phyloP scores from a whole-genome alignment of 2,113 vertebrate genomes.

The Semnornis frantzii region DNA sequence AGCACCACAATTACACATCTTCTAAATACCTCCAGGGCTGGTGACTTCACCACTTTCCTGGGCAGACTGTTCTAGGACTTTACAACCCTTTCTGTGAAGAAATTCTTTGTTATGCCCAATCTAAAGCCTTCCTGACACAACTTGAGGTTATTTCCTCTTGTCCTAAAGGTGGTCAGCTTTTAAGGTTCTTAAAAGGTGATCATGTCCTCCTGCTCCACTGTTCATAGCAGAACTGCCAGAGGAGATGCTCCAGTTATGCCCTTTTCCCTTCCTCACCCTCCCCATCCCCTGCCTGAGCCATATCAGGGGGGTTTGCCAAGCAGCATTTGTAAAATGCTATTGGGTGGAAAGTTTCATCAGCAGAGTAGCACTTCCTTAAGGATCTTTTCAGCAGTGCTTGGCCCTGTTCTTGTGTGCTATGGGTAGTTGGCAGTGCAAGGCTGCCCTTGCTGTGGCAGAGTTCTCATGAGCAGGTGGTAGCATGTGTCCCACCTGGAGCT shows the following conservation, averaged over 20 bases:
- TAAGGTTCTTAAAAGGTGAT: background rate
- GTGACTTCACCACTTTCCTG: background rate
- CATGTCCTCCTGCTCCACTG: background rate
- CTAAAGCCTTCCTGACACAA: background rate
- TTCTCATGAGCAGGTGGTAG: accelerated
- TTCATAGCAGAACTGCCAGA: accelerated
- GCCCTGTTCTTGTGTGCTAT: accelerated
- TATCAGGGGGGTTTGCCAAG: accelerated
- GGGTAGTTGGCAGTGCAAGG: accelerated
- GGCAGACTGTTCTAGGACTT: background rate
- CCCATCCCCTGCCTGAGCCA: accelerated
- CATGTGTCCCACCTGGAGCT: accelerated
- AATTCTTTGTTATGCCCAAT: background rate
- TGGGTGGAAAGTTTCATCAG: background rate
- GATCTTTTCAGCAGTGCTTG: background rate
- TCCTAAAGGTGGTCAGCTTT: background rate
- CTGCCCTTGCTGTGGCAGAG: background rate
- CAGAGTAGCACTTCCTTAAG: background rate
- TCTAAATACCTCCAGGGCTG: background rate
- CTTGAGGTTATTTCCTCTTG: background rate
- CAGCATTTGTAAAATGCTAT: background rate
- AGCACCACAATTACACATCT: background rate
- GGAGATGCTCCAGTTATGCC: background rate
- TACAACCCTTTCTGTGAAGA: background rate
- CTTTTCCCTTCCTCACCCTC: background rate